Conservation (phyloP, 1,140 invertebrate species). For the Euura saliciscinereae region DNA sequence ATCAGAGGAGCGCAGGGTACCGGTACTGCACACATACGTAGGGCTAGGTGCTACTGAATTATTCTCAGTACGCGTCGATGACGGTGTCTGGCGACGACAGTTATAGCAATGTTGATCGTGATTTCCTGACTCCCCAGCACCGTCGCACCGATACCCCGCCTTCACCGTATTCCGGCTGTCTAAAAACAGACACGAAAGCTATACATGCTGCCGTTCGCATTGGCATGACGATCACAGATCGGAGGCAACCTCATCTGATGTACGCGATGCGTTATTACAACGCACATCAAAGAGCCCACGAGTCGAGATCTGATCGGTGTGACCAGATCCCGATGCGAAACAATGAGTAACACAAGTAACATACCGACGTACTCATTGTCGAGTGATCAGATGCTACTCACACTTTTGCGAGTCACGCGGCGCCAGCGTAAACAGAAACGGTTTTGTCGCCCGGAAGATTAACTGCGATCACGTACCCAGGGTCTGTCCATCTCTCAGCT, state of each 20-base stretch:
- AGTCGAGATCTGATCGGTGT: constrained; percentile 3
- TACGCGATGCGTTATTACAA: constrained; percentile 18
- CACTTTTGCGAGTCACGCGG: too few relatives aligned
- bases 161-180: too few relatives aligned
- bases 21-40: background rate
- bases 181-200: too few relatives aligned
- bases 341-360: too few relatives aligned
- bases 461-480: constrained; percentile 49
- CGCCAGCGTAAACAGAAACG: constrained; percentile 15
- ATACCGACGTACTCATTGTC: background rate
- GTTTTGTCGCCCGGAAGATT: constrained; percentile 54
- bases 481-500: constrained; percentile 51
- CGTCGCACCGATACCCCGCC: background rate
- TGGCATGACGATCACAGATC: too few relatives aligned
- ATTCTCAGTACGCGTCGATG: background rate
- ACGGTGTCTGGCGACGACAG: background rate
- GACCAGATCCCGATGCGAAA: too few relatives aligned
- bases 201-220: too few relatives aligned
- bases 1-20: background rate
- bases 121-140: constrained; percentile 37
- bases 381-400: background rate
- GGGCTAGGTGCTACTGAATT: constrained; percentile 2
- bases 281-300: constrained; percentile 19
- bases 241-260: constrained; percentile 8
- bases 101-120: constrained; percentile 32